A percentile compares a stretch with the other conserved stretches of the same genome.
Conservation (phyloP, 2,113 vertebrate genomes). For the Vanacampus margaritifer region DNA sequence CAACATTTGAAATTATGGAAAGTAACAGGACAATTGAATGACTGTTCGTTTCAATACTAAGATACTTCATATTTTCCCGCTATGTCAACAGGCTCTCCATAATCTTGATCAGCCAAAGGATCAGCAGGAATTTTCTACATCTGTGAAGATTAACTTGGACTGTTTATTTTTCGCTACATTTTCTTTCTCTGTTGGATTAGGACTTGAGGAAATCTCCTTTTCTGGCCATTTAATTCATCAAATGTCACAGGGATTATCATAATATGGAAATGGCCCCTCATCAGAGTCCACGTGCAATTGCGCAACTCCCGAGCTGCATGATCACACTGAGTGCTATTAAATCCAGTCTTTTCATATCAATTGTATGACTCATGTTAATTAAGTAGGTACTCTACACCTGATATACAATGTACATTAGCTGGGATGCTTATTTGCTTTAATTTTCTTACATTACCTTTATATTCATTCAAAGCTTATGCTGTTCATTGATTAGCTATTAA, state of each 20-base stretch:
- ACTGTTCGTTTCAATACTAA: background rate
- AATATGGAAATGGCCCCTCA: conserved; percentile 25
- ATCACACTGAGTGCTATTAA: background rate
- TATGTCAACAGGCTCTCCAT: background rate
- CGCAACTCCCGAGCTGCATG: conserved; percentile 1
- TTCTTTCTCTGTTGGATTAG: conserved; percentile 35
- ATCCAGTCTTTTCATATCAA: background rate
- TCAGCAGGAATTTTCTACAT: conserved; percentile 10
- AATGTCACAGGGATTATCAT: conserved; percentile 31
- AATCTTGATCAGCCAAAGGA: background rate
- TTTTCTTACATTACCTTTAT: background rate
- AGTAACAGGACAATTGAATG: background rate
- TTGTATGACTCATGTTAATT: background rate
- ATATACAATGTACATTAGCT: background rate
- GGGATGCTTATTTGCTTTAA: background rate
- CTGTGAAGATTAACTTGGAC: conserved; percentile 21
- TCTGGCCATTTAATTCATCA: conserved; percentile 25
- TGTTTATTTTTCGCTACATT: conserved; percentile 15
- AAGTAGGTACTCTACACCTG: background rate
- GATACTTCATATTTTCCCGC: background rate
- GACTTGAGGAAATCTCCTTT: conserved; percentile 30
- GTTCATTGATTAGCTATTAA: background rate
- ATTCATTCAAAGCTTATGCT: background rate
- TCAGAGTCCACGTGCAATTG: background rate
- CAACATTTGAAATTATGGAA: background rate